Evolutionary conservation across 2,113 vertebrate genomes (phyloP).

Genomic region (Merops nubicus): DNA sequence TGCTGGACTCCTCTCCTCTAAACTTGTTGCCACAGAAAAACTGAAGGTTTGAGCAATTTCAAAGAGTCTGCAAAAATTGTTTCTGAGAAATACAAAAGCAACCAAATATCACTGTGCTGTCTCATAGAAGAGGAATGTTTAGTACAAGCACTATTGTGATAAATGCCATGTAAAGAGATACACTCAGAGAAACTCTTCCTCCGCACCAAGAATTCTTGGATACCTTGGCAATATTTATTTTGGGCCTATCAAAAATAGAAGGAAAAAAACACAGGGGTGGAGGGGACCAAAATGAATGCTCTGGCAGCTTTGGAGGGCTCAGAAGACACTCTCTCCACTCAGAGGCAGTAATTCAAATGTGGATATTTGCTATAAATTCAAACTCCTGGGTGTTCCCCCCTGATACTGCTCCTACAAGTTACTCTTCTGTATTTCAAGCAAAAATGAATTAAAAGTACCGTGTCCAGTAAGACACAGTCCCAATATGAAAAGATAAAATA

Average conservation of each 20-base stretch:
- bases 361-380: background rate
- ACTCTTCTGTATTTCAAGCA: background rate
- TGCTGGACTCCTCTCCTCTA: background rate
- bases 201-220: background rate
- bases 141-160: background rate
- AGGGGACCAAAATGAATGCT: background rate
- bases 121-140: background rate
- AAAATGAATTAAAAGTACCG: background rate
- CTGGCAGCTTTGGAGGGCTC: background rate
- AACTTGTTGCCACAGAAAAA: background rate
- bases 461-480: background rate
- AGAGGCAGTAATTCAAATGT: background rate
- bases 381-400: background rate
- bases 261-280: background rate
- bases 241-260: constrained; percentile 13
- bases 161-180: constrained; percentile 30
- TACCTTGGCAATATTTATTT: background rate
- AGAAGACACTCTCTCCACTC: background rate
- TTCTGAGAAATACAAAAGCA: constrained; percentile 1
- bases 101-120: background rate
- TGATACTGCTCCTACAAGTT: background rate
- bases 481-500: background rate
- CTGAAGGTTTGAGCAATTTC: background rate
- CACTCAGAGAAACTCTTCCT: background rate
- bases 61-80: background rate